Evolutionary conservation across 2,888 invertebrate genomes (phyloP).

Genomic region (Leptopilina drosophilae): DNA sequence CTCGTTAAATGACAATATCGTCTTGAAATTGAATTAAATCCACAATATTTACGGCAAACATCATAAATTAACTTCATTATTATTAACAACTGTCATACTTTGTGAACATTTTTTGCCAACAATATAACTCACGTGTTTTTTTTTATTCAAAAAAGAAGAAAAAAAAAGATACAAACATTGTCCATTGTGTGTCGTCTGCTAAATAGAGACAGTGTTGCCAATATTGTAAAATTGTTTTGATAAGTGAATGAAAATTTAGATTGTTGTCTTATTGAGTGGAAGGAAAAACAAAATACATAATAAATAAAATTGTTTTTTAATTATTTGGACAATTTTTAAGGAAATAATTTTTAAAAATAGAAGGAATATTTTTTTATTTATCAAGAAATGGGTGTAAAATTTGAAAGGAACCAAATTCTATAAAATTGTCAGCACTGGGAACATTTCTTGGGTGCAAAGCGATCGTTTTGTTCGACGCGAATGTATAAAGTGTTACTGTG

Average conservation of each 20-base stretch:
- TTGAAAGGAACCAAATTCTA: background rate
- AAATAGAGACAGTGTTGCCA: background rate
- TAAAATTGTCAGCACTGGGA: background rate
- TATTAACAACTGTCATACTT: constrained; percentile 29
- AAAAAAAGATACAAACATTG: background rate
- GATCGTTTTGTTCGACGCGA: constrained; percentile 35
- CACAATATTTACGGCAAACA: background rate
- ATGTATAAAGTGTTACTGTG: background rate
- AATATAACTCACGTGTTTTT: constrained; percentile 22
- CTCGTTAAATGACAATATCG: background rate
- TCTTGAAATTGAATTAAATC: background rate
- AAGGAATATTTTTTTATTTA: no score
- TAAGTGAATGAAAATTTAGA: background rate
- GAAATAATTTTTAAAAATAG: no score
- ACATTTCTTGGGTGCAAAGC: constrained; percentile 28
- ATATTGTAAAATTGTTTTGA: background rate
- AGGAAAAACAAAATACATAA: background rate
- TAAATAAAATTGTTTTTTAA: background rate
- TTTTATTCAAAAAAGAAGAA: no score
- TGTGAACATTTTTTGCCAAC: background rate
- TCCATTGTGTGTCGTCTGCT: constrained; percentile 25
- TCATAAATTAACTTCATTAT: constrained; percentile 16
- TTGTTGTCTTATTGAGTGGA: background rate
- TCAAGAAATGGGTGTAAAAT: background rate
- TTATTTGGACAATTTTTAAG: no score